A percentile compares a stretch with the other conserved stretches of the same genome.
phyloP scores from a whole-genome alignment of 2,888 invertebrate genomes.

The Eumacrocentrus americanus region DNA sequence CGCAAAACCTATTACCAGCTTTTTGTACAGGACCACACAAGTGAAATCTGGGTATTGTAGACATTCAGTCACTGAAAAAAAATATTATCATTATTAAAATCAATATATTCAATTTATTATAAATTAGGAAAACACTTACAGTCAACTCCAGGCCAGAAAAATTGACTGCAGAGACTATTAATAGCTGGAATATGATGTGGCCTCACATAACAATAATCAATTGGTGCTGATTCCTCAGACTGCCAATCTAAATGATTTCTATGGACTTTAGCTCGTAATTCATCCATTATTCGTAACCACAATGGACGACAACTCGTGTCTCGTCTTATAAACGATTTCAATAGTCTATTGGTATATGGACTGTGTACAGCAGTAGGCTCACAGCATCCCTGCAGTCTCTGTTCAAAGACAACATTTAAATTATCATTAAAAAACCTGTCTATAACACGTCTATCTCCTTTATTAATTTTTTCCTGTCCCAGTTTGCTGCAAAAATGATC shows the following conservation, averaged over 20 bases:
- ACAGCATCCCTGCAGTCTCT: constrained; percentile 64
- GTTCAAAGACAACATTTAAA: constrained; percentile 47
- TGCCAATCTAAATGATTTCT: constrained; percentile 58
- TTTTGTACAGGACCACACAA: constrained; percentile 83
- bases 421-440: constrained; percentile 52
- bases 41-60: constrained; percentile 92
- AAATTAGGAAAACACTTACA: constrained; percentile 66
- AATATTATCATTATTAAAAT: constrained; percentile 11
- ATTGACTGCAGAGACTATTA: constrained; percentile 80
- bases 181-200: constrained; percentile 88
- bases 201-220: constrained; percentile 87
- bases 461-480: background rate
- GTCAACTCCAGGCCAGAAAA: constrained; percentile 94
- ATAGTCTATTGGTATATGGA: constrained; percentile 72
- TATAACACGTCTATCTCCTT: constrained; percentile 44
- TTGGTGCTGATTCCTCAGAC: constrained; percentile 65
- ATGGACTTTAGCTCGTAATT: constrained; percentile 67
- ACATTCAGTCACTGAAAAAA: constrained; percentile 79
- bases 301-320: constrained; percentile 71
- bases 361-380: constrained; percentile 70
- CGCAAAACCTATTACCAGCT: constrained; percentile 87
- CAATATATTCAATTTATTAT: background rate
- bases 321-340: constrained; percentile 85
- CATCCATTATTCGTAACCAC: constrained; percentile 75
- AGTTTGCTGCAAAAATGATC: constrained; percentile 54